Percentiles rank a stretch among this genome's conserved stretches.
Conservation (phyloP, 2,888 invertebrate genomes). For the Auanema sp. region DNA sequence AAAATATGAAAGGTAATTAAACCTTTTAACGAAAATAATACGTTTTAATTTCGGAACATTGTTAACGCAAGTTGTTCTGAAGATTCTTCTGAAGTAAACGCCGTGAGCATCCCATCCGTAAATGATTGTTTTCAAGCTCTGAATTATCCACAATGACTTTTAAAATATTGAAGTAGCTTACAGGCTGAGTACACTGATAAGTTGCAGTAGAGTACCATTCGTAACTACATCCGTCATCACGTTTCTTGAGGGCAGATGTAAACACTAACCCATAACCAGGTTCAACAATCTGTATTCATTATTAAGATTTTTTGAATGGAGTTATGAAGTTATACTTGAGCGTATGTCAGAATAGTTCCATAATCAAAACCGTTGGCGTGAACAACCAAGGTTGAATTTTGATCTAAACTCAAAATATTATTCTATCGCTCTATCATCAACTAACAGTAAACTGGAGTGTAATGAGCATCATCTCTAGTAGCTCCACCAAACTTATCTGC, state of each 20-base stretch:
- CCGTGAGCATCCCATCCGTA: constrained; percentile 44
- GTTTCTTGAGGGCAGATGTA: constrained; percentile 35
- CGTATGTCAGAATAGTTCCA: constrained; percentile 33
- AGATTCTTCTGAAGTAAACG: constrained; percentile 43
- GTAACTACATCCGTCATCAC: constrained; percentile 42
- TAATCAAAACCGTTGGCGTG: constrained; percentile 41
- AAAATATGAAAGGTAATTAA: constrained; percentile 8
- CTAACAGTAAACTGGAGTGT: constrained; percentile 37
- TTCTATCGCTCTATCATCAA: no score
- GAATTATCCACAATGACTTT: constrained; percentile 7
- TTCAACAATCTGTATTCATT: constrained; percentile 28
- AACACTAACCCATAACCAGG: constrained; percentile 34
- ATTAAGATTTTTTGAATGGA: neutral
- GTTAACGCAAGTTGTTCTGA: constrained; percentile 34
- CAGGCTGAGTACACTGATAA: constrained; percentile 33
- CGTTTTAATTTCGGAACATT: constrained; percentile 28
- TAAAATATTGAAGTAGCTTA: constrained; percentile 10
- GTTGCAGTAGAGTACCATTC: constrained; percentile 39
- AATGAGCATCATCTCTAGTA: constrained; percentile 46
- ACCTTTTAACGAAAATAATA: constrained; percentile 11
- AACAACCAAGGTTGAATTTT: constrained; percentile 40
- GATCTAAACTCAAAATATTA: constrained; percentile 21
- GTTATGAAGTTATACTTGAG: constrained; percentile 21
- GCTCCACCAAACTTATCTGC: constrained; percentile 40
- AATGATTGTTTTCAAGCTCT: constrained; percentile 37